phyloP scores from a whole-genome alignment of 2,797 vertebrate genomes.

The Rhynchotus rufescens region DNA sequence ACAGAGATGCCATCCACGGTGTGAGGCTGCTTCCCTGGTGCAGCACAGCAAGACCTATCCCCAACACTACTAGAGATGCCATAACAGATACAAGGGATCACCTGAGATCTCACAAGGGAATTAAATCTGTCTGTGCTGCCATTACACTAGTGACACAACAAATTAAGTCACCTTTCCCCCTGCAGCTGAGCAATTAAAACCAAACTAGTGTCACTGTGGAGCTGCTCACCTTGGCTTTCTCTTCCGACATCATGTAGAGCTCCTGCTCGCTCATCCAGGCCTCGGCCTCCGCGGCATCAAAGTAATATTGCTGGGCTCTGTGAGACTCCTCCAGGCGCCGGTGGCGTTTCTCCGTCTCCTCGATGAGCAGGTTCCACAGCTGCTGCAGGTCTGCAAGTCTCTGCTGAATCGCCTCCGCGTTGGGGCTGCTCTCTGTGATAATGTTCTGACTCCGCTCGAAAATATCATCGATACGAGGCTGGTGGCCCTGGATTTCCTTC shows the following conservation, averaged over 20 bases:
- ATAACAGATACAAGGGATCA: neutral
- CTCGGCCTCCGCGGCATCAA: conserved; percentile 95
- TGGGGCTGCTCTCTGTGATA: conserved; percentile 83
- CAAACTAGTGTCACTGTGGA: neutral
- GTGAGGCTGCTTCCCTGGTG: neutral
- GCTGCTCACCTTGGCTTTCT: conserved; percentile 94
- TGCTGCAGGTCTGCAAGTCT: conserved; percentile 88
- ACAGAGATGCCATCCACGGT: neutral
- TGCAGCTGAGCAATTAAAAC: neutral
- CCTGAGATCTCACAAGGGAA: neutral
- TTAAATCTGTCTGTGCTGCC: neutral
- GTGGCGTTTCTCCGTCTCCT: conserved; percentile 93
- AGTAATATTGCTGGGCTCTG: conserved; percentile 96
- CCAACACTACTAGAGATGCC: neutral
- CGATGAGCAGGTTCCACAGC: conserved; percentile 89
- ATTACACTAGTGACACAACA: neutral
- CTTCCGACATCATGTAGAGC: conserved; percentile 99
- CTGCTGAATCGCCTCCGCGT: conserved; percentile 85
- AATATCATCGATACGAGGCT: conserved; percentile 96
- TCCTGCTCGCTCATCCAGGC: conserved; percentile 99
- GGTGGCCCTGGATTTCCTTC: conserved; percentile 97
- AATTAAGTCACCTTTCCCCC: neutral
- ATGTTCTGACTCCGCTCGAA: conserved; percentile 93
- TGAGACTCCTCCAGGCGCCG: conserved; percentile 91
- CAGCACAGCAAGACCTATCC: neutral